Evolutionary conservation across 2,113 vertebrate genomes (phyloP).

Genomic region (Rhombomys opimus): DNA sequence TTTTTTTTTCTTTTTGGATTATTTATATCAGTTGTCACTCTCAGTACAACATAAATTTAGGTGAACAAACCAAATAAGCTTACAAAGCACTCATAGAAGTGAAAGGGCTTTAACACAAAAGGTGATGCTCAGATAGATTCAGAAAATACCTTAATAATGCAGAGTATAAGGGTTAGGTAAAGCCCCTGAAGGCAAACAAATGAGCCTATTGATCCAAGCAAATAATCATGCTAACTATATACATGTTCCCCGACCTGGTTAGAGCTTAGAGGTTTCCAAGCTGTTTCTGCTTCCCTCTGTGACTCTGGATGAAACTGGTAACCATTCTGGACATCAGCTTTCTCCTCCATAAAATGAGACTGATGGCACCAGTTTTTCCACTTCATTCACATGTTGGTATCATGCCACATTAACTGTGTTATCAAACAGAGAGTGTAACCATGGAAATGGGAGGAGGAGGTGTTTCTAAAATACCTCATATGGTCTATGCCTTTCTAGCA

Average conservation of each 20-base stretch:
- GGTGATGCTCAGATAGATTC: not conserved
- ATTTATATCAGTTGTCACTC: not conserved
- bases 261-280: not conserved
- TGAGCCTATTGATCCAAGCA: too few species aligned
- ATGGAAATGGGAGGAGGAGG: not conserved
- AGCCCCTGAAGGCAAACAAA: not conserved
- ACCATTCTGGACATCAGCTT: not conserved
- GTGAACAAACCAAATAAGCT: not conserved
- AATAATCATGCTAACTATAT: accelerated
- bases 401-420: not conserved
- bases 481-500: not conserved
- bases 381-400: not conserved
- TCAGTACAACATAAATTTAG: not conserved
- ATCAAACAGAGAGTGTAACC: not conserved
- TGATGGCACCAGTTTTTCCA: not conserved
- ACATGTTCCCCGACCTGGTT: accelerated
- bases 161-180: not conserved
- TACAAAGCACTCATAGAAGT: too few species aligned
- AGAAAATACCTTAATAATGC: not conserved
- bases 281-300: not conserved
- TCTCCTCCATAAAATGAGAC: not conserved
- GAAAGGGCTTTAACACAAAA: not conserved
- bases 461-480: not conserved
- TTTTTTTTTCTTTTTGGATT: not conserved
- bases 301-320: not conserved